These are phyloP conservation scores for Sipunculus nudus DNA, from an alignment of 2,888 invertebrate genomes.

Conservation along the genomic window DNA sequence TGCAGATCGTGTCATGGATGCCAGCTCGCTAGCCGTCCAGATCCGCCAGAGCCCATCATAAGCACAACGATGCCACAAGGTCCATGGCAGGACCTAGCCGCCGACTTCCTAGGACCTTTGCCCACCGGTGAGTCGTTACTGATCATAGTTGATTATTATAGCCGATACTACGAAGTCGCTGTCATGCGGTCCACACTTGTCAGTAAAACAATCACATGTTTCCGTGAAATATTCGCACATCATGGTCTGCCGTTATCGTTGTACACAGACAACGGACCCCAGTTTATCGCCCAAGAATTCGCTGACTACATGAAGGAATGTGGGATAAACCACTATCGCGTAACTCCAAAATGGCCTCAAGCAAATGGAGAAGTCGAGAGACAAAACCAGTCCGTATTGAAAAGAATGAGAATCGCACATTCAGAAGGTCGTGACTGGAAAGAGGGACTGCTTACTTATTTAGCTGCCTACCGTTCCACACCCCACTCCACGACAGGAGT, in stretches of 20 bases:
- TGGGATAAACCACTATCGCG: not conserved
- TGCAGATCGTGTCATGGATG: constrained; percentile 3
- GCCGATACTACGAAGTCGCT: constrained; percentile 10
- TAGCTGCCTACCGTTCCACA: no score
- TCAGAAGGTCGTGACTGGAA: no score
- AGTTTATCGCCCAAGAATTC: constrained; percentile 5
- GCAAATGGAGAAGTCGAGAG: constrained; percentile 17
- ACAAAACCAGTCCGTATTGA: no score
- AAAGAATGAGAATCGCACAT: no score
- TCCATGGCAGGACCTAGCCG: constrained; percentile 15
- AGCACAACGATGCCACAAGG: constrained; percentile 1
- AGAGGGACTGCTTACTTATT: no score
- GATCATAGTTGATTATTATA: constrained; percentile 15
- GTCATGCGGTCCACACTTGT: not conserved
- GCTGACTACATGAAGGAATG: not conserved
- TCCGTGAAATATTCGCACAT: constrained; percentile 6
- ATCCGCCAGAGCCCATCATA: constrained; percentile 9
- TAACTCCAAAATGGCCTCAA: constrained; percentile 8
- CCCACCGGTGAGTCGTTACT: constrained; percentile 1
- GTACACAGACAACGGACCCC: constrained; percentile 16
- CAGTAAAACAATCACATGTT: not conserved
- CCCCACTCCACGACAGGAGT: no score
- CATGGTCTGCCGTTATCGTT: constrained; percentile 7
- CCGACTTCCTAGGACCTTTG: constrained; percentile 6
- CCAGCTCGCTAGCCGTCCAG: not conserved